Evolutionary conservation across 64 coral and sea anemone species (phyloP), one percentile per base, ranked within the genome.

Genomic region (Montipora capricornis): DNA sequence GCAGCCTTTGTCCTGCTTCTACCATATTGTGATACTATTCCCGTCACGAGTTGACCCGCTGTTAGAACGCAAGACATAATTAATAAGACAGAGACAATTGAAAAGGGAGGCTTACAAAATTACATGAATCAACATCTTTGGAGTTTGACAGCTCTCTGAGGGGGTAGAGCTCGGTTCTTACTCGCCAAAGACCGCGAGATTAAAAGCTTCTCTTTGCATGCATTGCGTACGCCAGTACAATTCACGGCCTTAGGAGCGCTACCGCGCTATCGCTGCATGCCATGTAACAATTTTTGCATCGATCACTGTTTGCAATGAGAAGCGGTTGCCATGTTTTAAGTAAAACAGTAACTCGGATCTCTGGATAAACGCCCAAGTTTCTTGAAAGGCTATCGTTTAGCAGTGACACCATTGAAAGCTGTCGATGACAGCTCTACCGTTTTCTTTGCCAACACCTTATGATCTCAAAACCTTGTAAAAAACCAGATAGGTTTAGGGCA

Each of bases 171-270:
- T 49, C 50, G 66, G 5, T 71, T 68, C 49, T 50, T 48, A 20
- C 68, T 46, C 61, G 81, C 59, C 46, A 86, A 71, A 86, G 46
- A 4, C 16, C 44, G 62, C 19, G 45, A 52, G 82, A 86, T 86
- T 86, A 86, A 86, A 73, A 86, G 50, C 10, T 61, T 12, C 55
- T 5, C 20, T 82, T 82, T 20, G 52, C 79, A 71, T 71, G 68
- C 8, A 20, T 20, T 71, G 15, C 49, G 1, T 15, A 20, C 19
- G 74, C 74, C 7, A 76, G 14, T 76, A 14, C 74, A 76, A 76
- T 71, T 47, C 12, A 4, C 29, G 24, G 7, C 24, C 44, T 26
- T 3, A 7, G 2, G 12, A 19, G 53, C 80, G 53, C 52, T 49
- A 9, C 11, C 22, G 26, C 19, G 3, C 59, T 61, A 81, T 9